Conservation (phyloP, 2,797 vertebrate genomes). For the Thamnophis elegans region DNA sequence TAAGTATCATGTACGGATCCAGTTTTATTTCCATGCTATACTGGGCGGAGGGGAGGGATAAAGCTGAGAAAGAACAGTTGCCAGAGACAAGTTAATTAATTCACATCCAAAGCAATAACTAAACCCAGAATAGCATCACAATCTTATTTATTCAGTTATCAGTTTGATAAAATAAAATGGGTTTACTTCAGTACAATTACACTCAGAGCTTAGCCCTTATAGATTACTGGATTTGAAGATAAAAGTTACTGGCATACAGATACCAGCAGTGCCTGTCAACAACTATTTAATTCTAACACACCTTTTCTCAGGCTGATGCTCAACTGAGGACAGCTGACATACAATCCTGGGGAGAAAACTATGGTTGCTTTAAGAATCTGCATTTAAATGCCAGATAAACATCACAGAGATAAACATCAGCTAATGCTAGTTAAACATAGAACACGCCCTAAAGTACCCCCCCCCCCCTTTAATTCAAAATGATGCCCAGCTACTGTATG, state of each 20-base stretch:
- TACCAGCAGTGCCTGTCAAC: neutral
- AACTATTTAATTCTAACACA: neutral
- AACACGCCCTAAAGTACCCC: neutral
- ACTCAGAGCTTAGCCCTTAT: neutral
- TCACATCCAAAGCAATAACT: neutral
- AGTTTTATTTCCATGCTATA: neutral
- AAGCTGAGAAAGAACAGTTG: neutral
- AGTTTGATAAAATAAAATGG: neutral
- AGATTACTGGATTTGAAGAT: neutral
- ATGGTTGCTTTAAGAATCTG: neutral
- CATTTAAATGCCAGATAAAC: neutral
- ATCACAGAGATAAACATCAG: neutral
- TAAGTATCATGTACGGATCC: neutral
- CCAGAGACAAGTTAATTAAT: neutral
- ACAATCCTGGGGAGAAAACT: neutral
- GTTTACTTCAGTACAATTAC: neutral
- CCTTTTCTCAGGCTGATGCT: neutral
- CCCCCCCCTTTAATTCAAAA: neutral
- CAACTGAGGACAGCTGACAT: neutral
- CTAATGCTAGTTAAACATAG: neutral
- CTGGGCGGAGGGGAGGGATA: no score
- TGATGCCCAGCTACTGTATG: neutral
- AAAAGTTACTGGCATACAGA: neutral
- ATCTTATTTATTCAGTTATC: neutral
- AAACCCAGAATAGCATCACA: neutral